Percentiles rank a stretch among this genome's conserved stretches.
These are phyloP conservation scores for Phalacrocorax aristotelis DNA, from an alignment of 2,113 vertebrate genomes.

Conservation along the genomic window DNA sequence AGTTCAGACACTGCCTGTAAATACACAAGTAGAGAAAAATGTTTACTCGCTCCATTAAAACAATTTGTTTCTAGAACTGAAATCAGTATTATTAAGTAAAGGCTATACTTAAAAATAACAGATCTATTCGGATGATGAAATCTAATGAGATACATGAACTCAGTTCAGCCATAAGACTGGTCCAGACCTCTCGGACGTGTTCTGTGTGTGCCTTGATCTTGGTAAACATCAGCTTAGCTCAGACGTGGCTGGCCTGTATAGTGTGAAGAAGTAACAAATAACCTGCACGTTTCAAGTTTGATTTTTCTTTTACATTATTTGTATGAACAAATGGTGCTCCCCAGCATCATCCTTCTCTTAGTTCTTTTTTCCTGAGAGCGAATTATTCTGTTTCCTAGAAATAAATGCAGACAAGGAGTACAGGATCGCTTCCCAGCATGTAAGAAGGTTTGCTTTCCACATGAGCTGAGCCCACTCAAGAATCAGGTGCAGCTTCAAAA, in stretches of 20 bases:
- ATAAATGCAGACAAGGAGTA: background rate
- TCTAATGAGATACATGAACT: background rate
- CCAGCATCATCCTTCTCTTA: too few relatives aligned
- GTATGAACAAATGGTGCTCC: background rate
- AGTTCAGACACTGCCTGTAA: background rate
- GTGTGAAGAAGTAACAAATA: background rate
- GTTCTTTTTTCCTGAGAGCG: background rate
- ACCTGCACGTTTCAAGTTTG: background rate
- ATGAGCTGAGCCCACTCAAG: background rate
- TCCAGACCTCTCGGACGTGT: rapidly evolving
- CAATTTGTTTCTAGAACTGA: background rate
- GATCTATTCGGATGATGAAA: background rate
- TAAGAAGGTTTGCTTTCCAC: background rate
- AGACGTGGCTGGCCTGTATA: background rate
- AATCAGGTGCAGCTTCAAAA: background rate
- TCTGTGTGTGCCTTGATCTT: background rate
- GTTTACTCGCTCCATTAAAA: background rate
- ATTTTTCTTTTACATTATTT: background rate
- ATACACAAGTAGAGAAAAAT: background rate
- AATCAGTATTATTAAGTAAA: background rate
- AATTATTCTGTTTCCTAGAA: background rate
- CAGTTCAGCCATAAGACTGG: background rate
- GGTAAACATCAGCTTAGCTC: background rate
- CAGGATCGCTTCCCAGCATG: background rate
- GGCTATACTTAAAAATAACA: background rate